These are phyloP conservation scores for Seriola quinqueradiata DNA, from an alignment of 2,113 vertebrate species.

Conservation along the genomic window DNA sequence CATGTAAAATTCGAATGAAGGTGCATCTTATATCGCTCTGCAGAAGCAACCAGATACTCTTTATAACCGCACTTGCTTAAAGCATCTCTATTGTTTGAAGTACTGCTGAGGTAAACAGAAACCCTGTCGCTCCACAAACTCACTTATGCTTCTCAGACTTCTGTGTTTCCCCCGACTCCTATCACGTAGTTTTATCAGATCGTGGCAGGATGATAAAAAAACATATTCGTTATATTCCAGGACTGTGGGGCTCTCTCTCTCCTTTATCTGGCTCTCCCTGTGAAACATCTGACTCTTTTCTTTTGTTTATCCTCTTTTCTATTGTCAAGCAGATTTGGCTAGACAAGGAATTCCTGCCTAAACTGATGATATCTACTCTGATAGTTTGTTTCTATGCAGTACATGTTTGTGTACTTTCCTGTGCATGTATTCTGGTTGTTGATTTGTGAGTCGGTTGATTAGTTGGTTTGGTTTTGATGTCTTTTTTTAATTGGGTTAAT, in stretches of 20 bases:
- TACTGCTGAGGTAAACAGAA: constrained; percentile 54
- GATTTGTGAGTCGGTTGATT: neutral
- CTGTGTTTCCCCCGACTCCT: constrained; percentile 3
- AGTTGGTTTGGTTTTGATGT: neutral
- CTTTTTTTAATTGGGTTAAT: neutral
- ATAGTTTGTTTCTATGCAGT: neutral
- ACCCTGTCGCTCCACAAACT: constrained; percentile 26
- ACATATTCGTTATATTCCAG: constrained; percentile 50
- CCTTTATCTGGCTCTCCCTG: constrained; percentile 34
- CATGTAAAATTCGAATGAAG: constrained; percentile 25
- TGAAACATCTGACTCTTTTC: constrained; percentile 34
- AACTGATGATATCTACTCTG: neutral
- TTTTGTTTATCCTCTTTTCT: constrained; percentile 22
- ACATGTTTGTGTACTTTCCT: neutral
- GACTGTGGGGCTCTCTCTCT: constrained; percentile 28
- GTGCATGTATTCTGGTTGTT: neutral
- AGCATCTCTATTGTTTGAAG: constrained; percentile 45
- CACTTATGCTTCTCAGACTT: constrained; percentile 25
- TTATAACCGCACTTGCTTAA: constrained; percentile 1
- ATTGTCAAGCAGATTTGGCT: constrained; percentile 29
- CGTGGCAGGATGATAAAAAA: constrained; percentile 47
- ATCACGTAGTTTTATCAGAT: constrained; percentile 52
- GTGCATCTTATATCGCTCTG: constrained; percentile 18
- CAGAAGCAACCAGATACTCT: constrained; percentile 10
- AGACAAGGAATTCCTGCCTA: constrained; percentile 13